These are phyloP conservation scores for Porites divaricata DNA, from an alignment of 92 coral and sea anemone genomes.

Conservation along the genomic window DNA sequence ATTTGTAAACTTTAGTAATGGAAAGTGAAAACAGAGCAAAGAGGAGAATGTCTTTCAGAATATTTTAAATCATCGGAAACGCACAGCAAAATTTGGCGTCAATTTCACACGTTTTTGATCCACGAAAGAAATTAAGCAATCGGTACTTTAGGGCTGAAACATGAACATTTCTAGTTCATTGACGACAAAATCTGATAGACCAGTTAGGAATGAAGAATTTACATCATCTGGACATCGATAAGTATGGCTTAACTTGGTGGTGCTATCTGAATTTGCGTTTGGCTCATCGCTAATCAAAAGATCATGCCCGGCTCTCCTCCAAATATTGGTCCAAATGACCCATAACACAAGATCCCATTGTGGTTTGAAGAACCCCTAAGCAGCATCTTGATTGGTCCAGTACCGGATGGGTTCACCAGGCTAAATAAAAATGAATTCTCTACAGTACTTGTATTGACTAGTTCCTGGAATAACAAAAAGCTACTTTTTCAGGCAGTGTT, in stretches of 20 bases:
- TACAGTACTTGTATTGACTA: background rate
- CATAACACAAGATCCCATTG: constrained; percentile 37
- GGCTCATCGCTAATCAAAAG: constrained; percentile 17
- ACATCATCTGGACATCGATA: constrained; percentile 26
- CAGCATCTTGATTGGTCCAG: constrained; percentile 33
- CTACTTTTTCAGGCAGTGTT: no score
- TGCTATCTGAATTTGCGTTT: background rate
- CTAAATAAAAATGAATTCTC: constrained; percentile 48
- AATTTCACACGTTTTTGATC: no score
- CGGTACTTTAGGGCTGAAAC: no score
- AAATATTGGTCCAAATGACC: constrained; percentile 46
- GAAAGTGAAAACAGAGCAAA: no score
- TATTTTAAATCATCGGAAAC: no score
- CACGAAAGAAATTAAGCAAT: no score
- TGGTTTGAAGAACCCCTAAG: background rate
- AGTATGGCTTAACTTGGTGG: background rate
- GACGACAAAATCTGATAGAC: background rate
- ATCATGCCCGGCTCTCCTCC: constrained; percentile 45
- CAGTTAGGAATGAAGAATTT: background rate
- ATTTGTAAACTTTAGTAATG: no score
- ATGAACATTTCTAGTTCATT: background rate
- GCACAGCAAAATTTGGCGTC: no score
- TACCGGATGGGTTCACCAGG: constrained; percentile 37
- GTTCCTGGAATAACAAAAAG: constrained; percentile 5
- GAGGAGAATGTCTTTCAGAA: no score